A percentile compares a stretch with the other conserved stretches of the same genome.
These are phyloP conservation scores for Oncorhynchus keta DNA, from an alignment of 2,113 vertebrate species.

Conservation along the genomic window DNA sequence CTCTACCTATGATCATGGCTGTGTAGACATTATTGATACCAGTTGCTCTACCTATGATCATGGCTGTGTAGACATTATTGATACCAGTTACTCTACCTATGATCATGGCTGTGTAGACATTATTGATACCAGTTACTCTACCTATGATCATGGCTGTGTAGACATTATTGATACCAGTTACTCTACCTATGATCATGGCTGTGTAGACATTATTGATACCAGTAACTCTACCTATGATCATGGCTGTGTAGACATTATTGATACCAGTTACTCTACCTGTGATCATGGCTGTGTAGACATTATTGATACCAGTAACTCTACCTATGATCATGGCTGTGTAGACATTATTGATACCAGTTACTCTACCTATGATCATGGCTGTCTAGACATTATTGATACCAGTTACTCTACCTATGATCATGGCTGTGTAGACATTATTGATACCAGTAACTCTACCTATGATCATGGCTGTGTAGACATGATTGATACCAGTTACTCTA, in stretches of 20 bases:
- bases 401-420: constrained; percentile 36
- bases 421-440: constrained; percentile 1
- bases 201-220: neutral
- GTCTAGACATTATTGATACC: neutral
- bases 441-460: constrained; percentile 40
- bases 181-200: constrained; percentile 23
- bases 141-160: constrained; percentile 11
- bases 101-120: constrained; percentile 11
- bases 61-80: constrained; percentile 1
- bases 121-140: constrained; percentile 30
- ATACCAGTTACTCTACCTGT: constrained; percentile 32
- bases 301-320: constrained; percentile 29
- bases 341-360: constrained; percentile 6
- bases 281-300: constrained; percentile 11
- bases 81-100: constrained; percentile 32
- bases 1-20: constrained; percentile 23
- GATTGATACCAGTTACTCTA: constrained; percentile 37
- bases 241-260: neutral
- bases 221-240: constrained; percentile 36
- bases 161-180: constrained; percentile 23
- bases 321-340: constrained; percentile 12
- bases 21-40: neutral
- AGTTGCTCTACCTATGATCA: constrained; percentile 36
- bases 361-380: constrained; percentile 23
- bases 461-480: constrained; percentile 5